Evolutionary conservation across 2,888 invertebrate species (phyloP).

Genomic region (Dimorphilus gyrociliatus): DNA sequence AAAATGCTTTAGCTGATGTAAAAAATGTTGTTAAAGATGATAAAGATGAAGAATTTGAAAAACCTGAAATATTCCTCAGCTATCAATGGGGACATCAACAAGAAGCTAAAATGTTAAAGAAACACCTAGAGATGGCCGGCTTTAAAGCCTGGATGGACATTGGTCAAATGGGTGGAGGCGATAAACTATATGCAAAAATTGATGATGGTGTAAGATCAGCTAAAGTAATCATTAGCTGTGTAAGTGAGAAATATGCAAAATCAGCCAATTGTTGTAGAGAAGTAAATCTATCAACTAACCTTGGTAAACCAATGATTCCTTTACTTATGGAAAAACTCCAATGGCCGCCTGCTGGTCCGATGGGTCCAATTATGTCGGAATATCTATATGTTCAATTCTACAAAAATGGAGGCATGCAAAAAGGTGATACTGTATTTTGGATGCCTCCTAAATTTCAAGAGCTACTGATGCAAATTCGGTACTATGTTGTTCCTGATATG

Average conservation of each 20-base stretch:
- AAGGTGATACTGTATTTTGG: conserved; percentile 23
- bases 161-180: conserved; percentile 37
- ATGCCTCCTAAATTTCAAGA: conserved; percentile 26
- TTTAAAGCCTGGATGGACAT: conserved; percentile 33
- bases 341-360: conserved; percentile 33
- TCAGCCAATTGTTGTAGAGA: conserved; percentile 34
- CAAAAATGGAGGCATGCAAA: conserved; percentile 17
- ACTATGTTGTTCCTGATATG: conserved; percentile 17
- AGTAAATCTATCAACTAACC: conserved; percentile 25
- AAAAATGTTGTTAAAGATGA: too few relatives aligned
- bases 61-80: conserved; percentile 20
- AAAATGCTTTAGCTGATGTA: conserved; percentile 24
- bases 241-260: conserved; percentile 28
- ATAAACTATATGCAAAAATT: conserved; percentile 31
- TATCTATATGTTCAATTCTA: conserved; percentile 29
- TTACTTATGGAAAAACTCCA: conserved; percentile 27
- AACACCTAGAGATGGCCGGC: conserved; percentile 29
- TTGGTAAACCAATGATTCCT: conserved; percentile 30
- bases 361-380: conserved; percentile 34
- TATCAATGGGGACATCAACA: conserved; percentile 32
- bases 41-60: too few relatives aligned
- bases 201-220: conserved; percentile 26
- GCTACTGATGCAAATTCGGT: conserved; percentile 27
- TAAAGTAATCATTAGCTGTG: conserved; percentile 24
- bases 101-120: conserved; percentile 24